Base-by-base conservation (phyloP, 2,888 invertebrate genomes). In the Tyria jacobaeae region DNA sequence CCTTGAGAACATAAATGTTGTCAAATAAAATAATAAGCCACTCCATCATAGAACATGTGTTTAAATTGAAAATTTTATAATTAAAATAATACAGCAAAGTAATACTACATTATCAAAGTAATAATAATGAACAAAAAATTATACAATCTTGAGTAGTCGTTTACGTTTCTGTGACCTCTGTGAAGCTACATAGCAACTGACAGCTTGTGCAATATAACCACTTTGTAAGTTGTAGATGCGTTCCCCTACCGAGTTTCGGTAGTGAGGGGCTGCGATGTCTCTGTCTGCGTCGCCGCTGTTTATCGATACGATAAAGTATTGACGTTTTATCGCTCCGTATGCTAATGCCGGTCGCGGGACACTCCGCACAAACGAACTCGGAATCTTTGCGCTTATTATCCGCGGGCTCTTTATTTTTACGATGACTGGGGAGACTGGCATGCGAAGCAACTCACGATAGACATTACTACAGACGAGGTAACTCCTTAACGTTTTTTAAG, bases 241-340 rank as follows among this genome's bases (percentile, higher is more conserved):
- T 14, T 34, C 31, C 31, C 31, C 4, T 12, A 12, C 1, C 5
- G 6, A 17, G 17, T 34, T 34, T 2, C 15, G 14, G 51, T 35
- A 24, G 35, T 15, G 21, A 10, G 34, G 17, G 17, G 50, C 1
- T 15, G 31, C 31, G 17, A 27, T 17, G 17, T 17, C 50, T 27
- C 34, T n/a, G n/a, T n/a, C n/a, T n/a, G 34, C 35, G 34, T 25
- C 47, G 15, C 27, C 39, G 15, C 59, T 47, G 25, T 59, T 35
- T 59, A 59, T 47, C 52, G 53, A 44, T 37, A n/a, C 51, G 58
- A 63, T 55, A 57, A 58, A 37, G 49, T 51, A 58, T 57, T 53
- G 62, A 62, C 41, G 25, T 37, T 21, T 34, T 24, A 41, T 64
- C 75, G 70, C 63, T 60, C 65, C 50, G 48, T 76, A 75, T 74